Conservation (phyloP, 92 coral and sea anemone genomes). For the Diadumene lineata region DNA sequence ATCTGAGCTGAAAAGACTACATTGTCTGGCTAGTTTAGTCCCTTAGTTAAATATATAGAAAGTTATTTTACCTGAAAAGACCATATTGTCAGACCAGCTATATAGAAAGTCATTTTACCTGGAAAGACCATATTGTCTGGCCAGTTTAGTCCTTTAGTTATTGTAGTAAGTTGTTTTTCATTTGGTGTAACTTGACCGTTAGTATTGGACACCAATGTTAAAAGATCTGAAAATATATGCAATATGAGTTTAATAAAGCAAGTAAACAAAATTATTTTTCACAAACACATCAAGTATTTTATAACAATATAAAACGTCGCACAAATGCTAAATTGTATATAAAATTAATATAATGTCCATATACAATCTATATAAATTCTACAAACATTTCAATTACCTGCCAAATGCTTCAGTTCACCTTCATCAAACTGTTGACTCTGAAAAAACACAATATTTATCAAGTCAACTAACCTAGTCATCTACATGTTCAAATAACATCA, state of each 20-base stretch:
- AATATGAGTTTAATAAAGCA: neutral
- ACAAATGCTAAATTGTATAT: too few relatives aligned
- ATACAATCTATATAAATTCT: neutral
- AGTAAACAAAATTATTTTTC: too few relatives aligned
- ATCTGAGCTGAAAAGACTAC: too few relatives aligned
- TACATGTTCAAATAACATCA: neutral
- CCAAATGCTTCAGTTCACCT: constrained; percentile 46
- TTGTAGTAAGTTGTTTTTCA: constrained; percentile 50
- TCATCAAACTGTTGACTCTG: constrained; percentile 46
- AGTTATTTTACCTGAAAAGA: constrained; percentile 41
- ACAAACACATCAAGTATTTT: too few relatives aligned
- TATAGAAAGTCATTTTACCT: constrained; percentile 44
- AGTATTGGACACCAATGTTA: constrained; percentile 39
- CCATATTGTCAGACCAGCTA: neutral
- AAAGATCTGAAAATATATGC: constrained; percentile 44
- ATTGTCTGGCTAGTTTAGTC: neutral
- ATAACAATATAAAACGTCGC: too few relatives aligned
- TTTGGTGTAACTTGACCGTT: constrained; percentile 46
- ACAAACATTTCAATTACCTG: constrained; percentile 21
- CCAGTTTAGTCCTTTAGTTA: constrained; percentile 78
- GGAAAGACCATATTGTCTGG: constrained; percentile 81
- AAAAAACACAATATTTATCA: neutral
- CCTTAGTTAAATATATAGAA: too few relatives aligned
- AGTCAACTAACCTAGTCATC: neutral
- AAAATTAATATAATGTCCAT: too few relatives aligned